Evolutionary conservation across 2,797 vertebrate genomes (phyloP).

Genomic region (Eleutherodactylus coqui): DNA sequence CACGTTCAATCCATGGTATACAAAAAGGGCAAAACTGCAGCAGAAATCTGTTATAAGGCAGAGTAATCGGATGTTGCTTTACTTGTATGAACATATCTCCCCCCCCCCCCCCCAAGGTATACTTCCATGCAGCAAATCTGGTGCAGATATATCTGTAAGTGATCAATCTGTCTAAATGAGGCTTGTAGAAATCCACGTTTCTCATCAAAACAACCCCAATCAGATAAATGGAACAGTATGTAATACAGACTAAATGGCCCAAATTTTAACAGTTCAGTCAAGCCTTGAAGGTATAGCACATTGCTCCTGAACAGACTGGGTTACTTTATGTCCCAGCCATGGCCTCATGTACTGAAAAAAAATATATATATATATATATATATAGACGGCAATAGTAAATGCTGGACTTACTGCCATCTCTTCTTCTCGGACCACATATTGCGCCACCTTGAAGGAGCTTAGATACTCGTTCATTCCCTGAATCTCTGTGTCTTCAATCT

Average conservation of each 20-base stretch:
- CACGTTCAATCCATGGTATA: too few relatives aligned
- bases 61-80: too few relatives aligned
- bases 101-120: too few relatives aligned
- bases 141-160: too few relatives aligned
- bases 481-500: slow-evolving; percentile 93
- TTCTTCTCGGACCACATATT: slow-evolving; percentile 98
- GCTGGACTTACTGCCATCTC: slow-evolving; percentile 90
- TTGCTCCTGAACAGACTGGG: slow-evolving; percentile 76
- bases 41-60: too few relatives aligned
- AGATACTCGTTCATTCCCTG: slow-evolving; percentile 99
- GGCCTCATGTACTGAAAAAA: slow-evolving; percentile 63
- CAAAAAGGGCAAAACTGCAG: too few relatives aligned
- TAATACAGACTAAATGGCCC: not conserved
- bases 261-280: slow-evolving; percentile 73
- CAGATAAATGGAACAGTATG: too few relatives aligned
- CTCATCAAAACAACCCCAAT: too few relatives aligned
- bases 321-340: slow-evolving; percentile 74
- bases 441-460: slow-evolving; percentile 98
- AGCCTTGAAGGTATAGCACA: slow-evolving; percentile 79
- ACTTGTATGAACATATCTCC: too few relatives aligned
- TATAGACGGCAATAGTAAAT: not conserved
- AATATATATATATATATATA: not conserved
- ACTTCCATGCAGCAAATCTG: too few relatives aligned
- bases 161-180: too few relatives aligned
- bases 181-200: too few relatives aligned